phyloP scores from a whole-genome alignment of 2,113 vertebrate genomes.

The Zonotrichia leucophrys region DNA sequence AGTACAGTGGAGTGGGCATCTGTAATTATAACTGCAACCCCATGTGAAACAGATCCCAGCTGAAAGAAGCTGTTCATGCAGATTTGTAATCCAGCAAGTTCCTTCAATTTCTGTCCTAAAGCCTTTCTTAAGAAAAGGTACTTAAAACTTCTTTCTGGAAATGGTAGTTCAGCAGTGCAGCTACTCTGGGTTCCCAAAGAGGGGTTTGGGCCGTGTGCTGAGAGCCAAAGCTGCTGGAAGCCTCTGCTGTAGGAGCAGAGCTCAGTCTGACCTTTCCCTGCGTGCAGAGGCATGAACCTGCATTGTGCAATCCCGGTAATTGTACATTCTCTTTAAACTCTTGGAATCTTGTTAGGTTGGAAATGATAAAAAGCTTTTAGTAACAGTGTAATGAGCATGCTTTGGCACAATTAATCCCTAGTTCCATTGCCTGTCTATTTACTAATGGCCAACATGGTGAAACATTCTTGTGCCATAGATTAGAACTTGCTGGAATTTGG shows the following conservation, averaged over 20 bases:
- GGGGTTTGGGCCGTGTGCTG: neutral
- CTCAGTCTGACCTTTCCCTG: neutral
- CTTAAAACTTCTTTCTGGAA: neutral
- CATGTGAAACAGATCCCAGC: neutral
- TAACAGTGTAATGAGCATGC: neutral
- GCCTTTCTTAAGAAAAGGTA: neutral
- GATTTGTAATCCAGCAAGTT: neutral
- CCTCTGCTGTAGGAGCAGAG: neutral
- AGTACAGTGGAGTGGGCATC: neutral
- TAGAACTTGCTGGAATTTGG: neutral
- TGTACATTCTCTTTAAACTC: neutral
- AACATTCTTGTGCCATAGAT: neutral
- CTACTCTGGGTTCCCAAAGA: neutral
- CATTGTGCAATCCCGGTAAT: constrained; percentile 16
- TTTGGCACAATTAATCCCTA: neutral
- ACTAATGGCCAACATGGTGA: neutral
- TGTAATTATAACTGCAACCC: neutral
- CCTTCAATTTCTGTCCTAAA: neutral
- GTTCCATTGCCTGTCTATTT: neutral
- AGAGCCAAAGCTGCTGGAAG: neutral
- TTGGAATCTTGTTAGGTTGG: neutral
- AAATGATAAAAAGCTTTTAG: constrained; percentile 12
- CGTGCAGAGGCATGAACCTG: neutral
- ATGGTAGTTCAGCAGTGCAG: neutral
- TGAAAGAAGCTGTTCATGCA: neutral